Conservation (phyloP, 2,113 vertebrate species). For the Choloepus hoffmanni region DNA sequence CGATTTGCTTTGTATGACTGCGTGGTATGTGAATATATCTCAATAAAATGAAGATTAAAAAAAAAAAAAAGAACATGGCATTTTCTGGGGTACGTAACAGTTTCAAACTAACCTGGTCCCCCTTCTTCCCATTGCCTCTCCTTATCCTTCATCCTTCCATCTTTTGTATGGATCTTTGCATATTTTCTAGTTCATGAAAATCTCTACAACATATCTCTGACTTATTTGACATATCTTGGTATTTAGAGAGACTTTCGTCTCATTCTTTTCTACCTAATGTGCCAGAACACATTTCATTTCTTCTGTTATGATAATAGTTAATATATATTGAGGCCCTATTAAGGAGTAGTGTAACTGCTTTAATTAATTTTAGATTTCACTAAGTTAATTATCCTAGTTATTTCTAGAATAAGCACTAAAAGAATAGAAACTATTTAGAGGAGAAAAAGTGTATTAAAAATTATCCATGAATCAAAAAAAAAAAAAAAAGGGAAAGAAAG, state of each 20-base stretch:
- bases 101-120: no score
- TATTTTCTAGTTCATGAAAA: not conserved
- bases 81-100: no score
- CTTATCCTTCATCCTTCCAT: not conserved
- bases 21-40: no score
- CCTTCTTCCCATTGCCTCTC: not conserved
- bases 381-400: constrained; percentile 45
- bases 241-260: constrained; percentile 58
- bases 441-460: not conserved
- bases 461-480: constrained; percentile 26
- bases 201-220: not conserved
- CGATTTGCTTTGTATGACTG: no score
- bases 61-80: no score
- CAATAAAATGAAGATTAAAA: no score
- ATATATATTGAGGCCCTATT: constrained; percentile 24
- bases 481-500: not conserved
- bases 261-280: constrained; percentile 23
- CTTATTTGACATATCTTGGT: not conserved
- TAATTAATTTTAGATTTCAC: not conserved
- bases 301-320: constrained; percentile 9
- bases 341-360: constrained; percentile 41
- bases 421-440: constrained; percentile 18
- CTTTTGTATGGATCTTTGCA: not conserved
- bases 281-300: not conserved
- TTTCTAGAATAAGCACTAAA: constrained; percentile 43